Base-by-base conservation (phyloP, 2,113 vertebrate species). In the Zootoca vivipara region DNA sequence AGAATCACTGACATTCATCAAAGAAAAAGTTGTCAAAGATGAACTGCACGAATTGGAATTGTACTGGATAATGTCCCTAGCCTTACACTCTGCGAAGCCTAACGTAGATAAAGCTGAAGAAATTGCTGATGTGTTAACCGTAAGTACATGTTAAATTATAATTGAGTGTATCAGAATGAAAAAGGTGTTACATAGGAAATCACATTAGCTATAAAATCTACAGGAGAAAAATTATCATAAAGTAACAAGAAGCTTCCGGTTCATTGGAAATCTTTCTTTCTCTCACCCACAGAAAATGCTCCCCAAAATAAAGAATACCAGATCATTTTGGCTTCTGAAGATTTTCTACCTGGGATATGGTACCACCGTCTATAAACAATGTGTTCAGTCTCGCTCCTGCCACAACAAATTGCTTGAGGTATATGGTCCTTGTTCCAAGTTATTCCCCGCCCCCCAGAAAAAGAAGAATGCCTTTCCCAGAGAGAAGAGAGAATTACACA, bases 401-500 rank as follows among this genome's bases (percentile, higher is more conserved):
- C 96, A 96, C 78, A 91, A 78, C 82, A 94, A 95, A 70, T 93
- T 84, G 87, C 95, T 98, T 88, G 97, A 98, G 97, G 98, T 99
- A 93, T 58, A 86, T 0, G 0, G 1, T 42, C 82, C 90, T 80
- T 64, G 91, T 89, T 16, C 82, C 12, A 58, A n/a, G 6, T 10
- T 82, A 72, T 22, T 87, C 67, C 9, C 46, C 10, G 8, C 46
- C 46, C 9, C 10, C 46, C 46, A 52, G 82, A 20, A 89, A 77
- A 6, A 72, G 33, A 42, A 20, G 12, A 62, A 20, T 40, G 4
- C 40, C 15, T 28, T 64, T 64, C 77, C 67, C 26, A 52, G 35
- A 64, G 33, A 64, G 7, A 58, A 7, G 79, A 8, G 65, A 30
- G 20, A 35, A 67, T 35, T 62, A 69, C 83, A 92, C 83, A 78